phyloP scores from a whole-genome alignment of 1,140 invertebrate genomes.

The Sipha flava region DNA sequence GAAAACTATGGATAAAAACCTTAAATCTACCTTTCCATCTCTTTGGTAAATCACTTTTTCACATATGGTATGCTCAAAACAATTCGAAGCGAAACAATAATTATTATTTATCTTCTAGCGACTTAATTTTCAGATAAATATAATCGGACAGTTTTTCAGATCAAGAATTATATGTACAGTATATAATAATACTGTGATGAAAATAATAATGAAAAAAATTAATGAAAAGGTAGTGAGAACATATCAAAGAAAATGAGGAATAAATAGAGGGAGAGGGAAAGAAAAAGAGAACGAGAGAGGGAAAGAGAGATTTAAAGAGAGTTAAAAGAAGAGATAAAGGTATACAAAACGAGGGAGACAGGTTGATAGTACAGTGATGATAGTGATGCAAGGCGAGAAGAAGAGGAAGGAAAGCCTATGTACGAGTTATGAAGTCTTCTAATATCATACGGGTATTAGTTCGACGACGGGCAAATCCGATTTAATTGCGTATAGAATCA shows the following conservation, averaged over 20 bases:
- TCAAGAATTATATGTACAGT: background rate
- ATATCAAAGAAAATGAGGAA: too few species aligned
- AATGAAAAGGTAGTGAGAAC: too few species aligned
- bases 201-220: too few species aligned
- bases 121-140: background rate
- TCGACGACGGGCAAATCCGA: background rate
- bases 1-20: too few species aligned
- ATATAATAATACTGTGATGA: too few species aligned
- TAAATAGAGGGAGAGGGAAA: background rate
- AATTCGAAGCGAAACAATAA: background rate
- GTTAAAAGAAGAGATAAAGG: too few species aligned
- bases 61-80: background rate
- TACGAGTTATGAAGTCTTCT: background rate
- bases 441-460: background rate
- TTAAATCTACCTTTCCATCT: too few species aligned
- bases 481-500: background rate
- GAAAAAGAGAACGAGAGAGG: too few species aligned
- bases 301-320: too few species aligned
- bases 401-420: background rate
- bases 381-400: background rate
- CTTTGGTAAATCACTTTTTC: background rate
- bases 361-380: background rate
- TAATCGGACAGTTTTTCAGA: background rate
- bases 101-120: background rate
- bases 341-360: background rate